Conservation (phyloP, 2,113 vertebrate species). For the Martes martes region DNA sequence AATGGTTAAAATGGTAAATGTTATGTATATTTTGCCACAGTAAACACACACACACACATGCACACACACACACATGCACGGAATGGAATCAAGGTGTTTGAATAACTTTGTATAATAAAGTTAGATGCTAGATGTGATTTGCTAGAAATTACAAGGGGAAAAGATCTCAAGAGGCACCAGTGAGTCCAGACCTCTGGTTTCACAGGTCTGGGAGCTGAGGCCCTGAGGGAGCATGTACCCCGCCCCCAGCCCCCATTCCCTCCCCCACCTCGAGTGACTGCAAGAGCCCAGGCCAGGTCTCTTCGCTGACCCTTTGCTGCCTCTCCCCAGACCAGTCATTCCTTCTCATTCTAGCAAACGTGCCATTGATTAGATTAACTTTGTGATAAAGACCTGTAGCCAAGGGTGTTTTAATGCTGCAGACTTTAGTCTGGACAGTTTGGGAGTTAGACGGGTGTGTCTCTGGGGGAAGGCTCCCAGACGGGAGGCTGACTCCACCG, state of each 20-base stretch:
- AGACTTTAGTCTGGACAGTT: neutral
- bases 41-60: neutral
- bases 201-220: neutral
- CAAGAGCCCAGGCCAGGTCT: neutral
- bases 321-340: neutral
- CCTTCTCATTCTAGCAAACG: neutral
- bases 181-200: neutral
- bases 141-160: neutral
- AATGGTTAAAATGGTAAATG: neutral
- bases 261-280: neutral
- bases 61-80: too few species aligned
- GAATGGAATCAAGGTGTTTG: neutral
- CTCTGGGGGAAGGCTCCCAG: neutral
- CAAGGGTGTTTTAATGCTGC: neutral
- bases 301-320: neutral
- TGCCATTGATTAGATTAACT: neutral
- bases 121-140: neutral
- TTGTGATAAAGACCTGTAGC: neutral
- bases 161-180: neutral
- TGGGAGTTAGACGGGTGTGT: neutral
- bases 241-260: too few species aligned
- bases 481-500: neutral
- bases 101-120: neutral
- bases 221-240: neutral
- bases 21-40: neutral